These are phyloP conservation scores for Diuraphis noxia DNA, from an alignment of 1,140 invertebrate species.

Conservation along the genomic window DNA sequence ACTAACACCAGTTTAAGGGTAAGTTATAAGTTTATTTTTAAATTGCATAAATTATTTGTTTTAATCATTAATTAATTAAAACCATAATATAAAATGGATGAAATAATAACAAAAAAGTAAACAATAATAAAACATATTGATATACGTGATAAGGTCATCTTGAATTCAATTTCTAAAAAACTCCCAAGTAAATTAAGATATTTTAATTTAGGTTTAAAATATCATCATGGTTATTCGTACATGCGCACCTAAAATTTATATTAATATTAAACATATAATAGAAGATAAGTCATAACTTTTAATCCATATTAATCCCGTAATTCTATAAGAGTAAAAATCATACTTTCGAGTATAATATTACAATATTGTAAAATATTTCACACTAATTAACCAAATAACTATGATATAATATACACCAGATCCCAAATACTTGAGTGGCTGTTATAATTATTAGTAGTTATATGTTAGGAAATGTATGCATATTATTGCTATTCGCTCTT, in stretches of 20 bases:
- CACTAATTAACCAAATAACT: neutral
- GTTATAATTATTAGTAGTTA: neutral
- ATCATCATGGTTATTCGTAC: no score
- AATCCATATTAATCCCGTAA: neutral
- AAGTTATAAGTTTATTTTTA: no score
- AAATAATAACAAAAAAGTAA: neutral
- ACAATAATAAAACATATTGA: neutral
- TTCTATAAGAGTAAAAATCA: neutral
- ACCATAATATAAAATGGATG: neutral
- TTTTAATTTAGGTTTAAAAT: neutral
- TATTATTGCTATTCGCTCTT: neutral
- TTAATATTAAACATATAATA: no score
- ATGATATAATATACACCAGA: neutral
- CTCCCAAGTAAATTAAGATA: neutral
- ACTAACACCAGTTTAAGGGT: no score
- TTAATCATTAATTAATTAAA: neutral
- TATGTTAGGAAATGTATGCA: neutral
- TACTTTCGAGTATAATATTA: neutral
- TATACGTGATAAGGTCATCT: neutral
- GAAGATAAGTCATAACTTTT: neutral
- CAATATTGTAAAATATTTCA: neutral
- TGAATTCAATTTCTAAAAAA: neutral
- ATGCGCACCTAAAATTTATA: no score
- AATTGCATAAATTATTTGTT: neutral
- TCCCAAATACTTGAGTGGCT: neutral